phyloP scores from a whole-genome alignment of 2,113 vertebrate species.

The Myxocyprinus asiaticus region DNA sequence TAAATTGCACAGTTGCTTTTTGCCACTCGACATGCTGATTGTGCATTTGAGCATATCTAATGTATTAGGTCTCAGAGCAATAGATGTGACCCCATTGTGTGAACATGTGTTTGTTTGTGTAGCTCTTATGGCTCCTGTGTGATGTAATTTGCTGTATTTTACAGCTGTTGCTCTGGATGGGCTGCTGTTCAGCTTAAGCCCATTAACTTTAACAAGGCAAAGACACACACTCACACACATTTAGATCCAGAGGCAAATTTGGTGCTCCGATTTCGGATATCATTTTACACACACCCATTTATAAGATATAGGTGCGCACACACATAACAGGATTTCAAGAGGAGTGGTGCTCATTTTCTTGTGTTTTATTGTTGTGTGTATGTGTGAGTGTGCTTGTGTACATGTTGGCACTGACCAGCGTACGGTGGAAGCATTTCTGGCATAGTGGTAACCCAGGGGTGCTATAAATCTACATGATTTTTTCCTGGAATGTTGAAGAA shows the following conservation, averaged over 20 bases:
- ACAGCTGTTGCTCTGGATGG: constrained; percentile 42
- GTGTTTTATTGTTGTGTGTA: constrained; percentile 40
- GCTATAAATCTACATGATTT: constrained; percentile 34
- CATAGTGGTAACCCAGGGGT: constrained; percentile 32
- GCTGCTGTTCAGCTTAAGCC: constrained; percentile 41
- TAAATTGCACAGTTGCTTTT: not conserved
- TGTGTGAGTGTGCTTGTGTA: constrained; percentile 55
- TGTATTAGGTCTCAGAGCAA: not conserved
- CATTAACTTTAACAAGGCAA: constrained; percentile 48
- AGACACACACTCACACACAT: constrained; percentile 25
- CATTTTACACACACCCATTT: not conserved
- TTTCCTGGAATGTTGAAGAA: constrained; percentile 26
- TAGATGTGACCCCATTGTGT: not conserved
- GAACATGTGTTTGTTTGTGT: constrained; percentile 28
- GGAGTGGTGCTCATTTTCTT: not conserved
- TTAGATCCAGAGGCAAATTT: constrained; percentile 20
- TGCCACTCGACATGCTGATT: not conserved
- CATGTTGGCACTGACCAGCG: constrained; percentile 14
- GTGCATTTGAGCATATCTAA: not conserved
- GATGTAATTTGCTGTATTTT: constrained; percentile 41
- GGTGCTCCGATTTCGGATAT: not conserved
- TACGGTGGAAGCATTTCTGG: constrained; percentile 40
- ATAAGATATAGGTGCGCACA: not conserved
- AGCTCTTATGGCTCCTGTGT: constrained; percentile 41
- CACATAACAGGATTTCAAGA: not conserved